These are phyloP conservation scores for Asbolus verrucosus DNA, from an alignment of 1,140 invertebrate species.

Conservation along the genomic window DNA sequence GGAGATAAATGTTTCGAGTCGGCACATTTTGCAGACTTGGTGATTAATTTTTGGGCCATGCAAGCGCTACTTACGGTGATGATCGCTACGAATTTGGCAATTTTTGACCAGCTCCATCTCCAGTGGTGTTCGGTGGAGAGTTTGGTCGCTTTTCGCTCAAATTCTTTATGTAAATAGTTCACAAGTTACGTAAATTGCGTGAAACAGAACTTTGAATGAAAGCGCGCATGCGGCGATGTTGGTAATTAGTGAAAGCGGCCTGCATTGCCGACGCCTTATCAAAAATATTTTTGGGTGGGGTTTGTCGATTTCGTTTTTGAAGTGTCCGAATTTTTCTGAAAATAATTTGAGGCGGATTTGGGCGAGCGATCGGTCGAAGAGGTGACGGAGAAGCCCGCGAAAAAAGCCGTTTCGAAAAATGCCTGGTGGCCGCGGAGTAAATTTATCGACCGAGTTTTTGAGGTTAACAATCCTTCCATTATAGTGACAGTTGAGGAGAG, in stretches of 20 bases:
- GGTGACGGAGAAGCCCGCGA: too few relatives aligned
- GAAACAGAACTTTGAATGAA: too few relatives aligned
- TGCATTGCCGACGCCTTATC: conserved; percentile 28
- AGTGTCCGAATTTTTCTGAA: conserved; percentile 23
- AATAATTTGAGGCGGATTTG: background rate
- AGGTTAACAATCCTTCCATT: conserved; percentile 38
- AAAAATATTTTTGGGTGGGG: conserved; percentile 43
- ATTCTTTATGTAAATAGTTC: too few relatives aligned
- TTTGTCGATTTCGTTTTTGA: conserved; percentile 38
- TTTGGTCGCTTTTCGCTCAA: too few relatives aligned
- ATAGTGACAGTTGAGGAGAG: conserved; percentile 34
- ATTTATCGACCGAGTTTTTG: conserved; percentile 44
- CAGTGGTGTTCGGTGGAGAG: too few relatives aligned
- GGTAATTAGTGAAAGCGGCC: background rate
- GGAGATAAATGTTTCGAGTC: too few relatives aligned
- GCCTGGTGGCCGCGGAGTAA: background rate
- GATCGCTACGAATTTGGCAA: too few relatives aligned
- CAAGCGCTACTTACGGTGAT: too few relatives aligned
- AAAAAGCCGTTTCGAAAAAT: conserved; percentile 7
- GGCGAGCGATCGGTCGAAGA: background rate
- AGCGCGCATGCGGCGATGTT: background rate
- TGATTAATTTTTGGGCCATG: too few relatives aligned
- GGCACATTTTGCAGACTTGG: too few relatives aligned
- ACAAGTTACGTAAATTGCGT: too few relatives aligned
- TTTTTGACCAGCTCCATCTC: too few relatives aligned